Evolutionary conservation across 2,888 invertebrate species (phyloP), one percentile per base, ranked within the genome.

Genomic region (Phlogophora meticulosa): DNA sequence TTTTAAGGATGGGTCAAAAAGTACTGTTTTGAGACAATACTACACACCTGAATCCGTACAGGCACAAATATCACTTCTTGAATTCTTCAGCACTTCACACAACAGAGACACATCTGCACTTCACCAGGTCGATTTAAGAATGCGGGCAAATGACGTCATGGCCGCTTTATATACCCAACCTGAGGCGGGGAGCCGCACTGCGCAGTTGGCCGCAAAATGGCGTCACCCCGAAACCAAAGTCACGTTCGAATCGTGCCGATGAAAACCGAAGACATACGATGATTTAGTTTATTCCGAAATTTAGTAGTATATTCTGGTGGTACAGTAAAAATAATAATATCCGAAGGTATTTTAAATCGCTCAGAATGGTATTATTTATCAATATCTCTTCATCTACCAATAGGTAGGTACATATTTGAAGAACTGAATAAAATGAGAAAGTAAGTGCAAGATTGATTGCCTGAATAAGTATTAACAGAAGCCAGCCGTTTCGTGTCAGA

Each of bases 31-130:
- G 88, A 85, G 85, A 89, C 86, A 89, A 90, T 86, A 88, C 91
- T 94, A 94, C 94, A 95, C 94, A 95, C 94, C 94, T 94, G 94
- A 87, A 94, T 94, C 93, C 93, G 88, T 90, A 87, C 91, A 93
- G 93, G 93, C 93, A 90, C 90, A 89, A 89, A 83, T 71, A 72
- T 83, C 88, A 89, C 86, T 87, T 88, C 89, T 81, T 86, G 88
- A 88, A 86, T 82, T 88, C 85, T 84, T 85, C 79, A 85, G 82
- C 92, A 93, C 92, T 86, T 85, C 92, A 94, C 93, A 85, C 82
- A 87, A 91, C 90, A 80, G 40, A 62, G 61, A 45, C 85, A 93
- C 94, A 90, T 90, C 90, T 82, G 62, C 89, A 89, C 89, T 71
- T 69, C 89, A 88, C 90, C 82, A 88, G 83, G 89, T 55, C 71